These are phyloP conservation scores for Apodemia mormo DNA, from an alignment of 2,888 invertebrate genomes.

Conservation along the genomic window DNA sequence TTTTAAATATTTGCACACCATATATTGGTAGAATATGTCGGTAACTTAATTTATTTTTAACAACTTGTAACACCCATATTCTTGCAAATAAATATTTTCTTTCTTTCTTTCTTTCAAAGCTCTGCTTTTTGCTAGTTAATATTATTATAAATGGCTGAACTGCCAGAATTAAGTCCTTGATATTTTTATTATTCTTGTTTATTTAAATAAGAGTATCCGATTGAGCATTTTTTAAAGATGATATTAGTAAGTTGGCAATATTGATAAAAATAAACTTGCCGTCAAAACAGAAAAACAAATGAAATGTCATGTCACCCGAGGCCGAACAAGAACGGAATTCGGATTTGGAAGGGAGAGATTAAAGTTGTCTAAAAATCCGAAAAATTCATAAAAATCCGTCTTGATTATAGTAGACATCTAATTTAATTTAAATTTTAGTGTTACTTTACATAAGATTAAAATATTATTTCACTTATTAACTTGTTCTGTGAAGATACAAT, in stretches of 20 bases:
- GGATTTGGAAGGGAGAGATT: constrained; percentile 60
- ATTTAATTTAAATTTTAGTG: constrained; percentile 52
- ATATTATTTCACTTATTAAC: constrained; percentile 61
- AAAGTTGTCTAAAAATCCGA: constrained; percentile 58
- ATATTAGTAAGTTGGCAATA: constrained; percentile 29
- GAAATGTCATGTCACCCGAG: constrained; percentile 61
- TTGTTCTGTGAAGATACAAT: constrained; percentile 56
- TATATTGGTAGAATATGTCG: too few relatives aligned
- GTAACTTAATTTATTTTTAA: too few relatives aligned
- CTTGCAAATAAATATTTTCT: too few relatives aligned
- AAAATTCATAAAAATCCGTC: constrained; percentile 63
- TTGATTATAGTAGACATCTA: constrained; percentile 50
- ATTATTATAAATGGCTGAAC: too few relatives aligned
- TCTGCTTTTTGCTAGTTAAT: too few relatives aligned
- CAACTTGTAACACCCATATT: too few relatives aligned
- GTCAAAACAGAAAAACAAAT: constrained; percentile 54
- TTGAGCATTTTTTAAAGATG: neutral
- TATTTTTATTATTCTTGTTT: neutral
- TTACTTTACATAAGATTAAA: constrained; percentile 50
- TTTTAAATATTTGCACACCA: too few relatives aligned
- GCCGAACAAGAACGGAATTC: constrained; percentile 47
- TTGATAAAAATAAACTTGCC: constrained; percentile 38
- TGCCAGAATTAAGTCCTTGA: too few relatives aligned
- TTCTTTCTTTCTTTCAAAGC: too few relatives aligned
- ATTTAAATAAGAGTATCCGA: constrained; percentile 21